Evolutionary conservation across 1,140 invertebrate genomes (phyloP), one percentile per base, ranked within the genome.

Genomic region (Drosophila kanapiae): DNA sequence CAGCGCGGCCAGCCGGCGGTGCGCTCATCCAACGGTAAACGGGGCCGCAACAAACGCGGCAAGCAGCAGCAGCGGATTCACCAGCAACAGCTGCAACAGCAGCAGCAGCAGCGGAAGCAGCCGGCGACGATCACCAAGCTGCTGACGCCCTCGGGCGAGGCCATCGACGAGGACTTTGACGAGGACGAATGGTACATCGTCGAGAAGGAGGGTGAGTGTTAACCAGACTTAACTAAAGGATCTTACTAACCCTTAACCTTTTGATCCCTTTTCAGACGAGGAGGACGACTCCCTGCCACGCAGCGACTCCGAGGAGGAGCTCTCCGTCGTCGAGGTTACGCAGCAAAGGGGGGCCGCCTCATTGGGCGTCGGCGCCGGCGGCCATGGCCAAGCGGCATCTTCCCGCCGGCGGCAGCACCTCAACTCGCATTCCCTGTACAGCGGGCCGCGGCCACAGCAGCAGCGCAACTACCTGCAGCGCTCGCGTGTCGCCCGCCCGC

Each of bases 131-230:
- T 87, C 48, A 84, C 84, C 64, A 87, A 87, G 68, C 59, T 87
- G 23, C 54, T 87, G n/a, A 88, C 80, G 38, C 74, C 83, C 33
- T 57, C 69, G 63, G 69, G 77, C n/a, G 67, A 75, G n/a, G 47
- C 57, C 51, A 74, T 70, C 35, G 80, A 88, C 43, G 80, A 84
- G 59, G 84, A 88, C 53, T 78, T 91, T 29, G 82, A 93, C 68
- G 92, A 92, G 76, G 87, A 93, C 81, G 92, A 92, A 65, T 93
- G 92, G 92, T 88, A 85, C 49, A 86, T 93, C 59, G 88, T 93
- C 45, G 86, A 93, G 38, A 93, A 92, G 70, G 85, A 91, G 42
- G 92, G 92, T 93, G 60, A 74, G 91, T 83, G 29, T 11, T 11
- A n/a, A 2, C 16, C 13, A 37, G 51, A 23, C 33, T 14, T 5